Conservation (phyloP, 2,888 invertebrate species). For the Drosophila koepferae region DNA sequence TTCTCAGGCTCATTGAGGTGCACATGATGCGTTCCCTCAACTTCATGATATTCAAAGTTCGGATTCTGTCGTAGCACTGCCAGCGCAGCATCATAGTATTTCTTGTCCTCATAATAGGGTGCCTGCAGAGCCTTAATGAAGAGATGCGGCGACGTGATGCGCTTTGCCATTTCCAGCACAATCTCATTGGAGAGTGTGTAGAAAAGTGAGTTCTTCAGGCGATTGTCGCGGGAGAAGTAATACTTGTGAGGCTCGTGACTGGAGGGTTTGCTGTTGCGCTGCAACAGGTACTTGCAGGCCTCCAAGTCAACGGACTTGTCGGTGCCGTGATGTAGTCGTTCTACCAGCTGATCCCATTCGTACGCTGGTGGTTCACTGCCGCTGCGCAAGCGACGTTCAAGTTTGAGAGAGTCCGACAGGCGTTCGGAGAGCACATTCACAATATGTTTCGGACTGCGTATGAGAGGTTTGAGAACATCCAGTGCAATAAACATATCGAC, state of each 20-base stretch:
- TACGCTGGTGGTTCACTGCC: conserved; percentile 87
- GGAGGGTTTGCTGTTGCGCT: conserved; percentile 87
- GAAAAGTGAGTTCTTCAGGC: conserved; percentile 86
- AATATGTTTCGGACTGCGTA: conserved; percentile 61
- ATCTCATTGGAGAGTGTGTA: conserved; percentile 84
- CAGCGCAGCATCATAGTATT: conserved; percentile 87
- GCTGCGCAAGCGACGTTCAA: conserved; percentile 82
- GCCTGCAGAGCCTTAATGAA: conserved; percentile 88
- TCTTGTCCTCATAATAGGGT: conserved; percentile 86
- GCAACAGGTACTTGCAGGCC: conserved; percentile 86
- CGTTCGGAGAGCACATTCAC: conserved; percentile 83
- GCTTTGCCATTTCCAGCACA: conserved; percentile 86
- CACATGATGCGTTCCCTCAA: conserved; percentile 91
- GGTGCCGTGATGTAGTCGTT: conserved; percentile 87
- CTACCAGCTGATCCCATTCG: conserved; percentile 87
- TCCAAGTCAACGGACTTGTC: conserved; percentile 87
- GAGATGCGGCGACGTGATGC: conserved; percentile 88
- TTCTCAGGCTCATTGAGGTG: conserved; percentile 89
- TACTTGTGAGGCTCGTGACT: conserved; percentile 87
- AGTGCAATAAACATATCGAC: conserved; percentile 82
- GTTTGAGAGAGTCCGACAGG: conserved; percentile 84
- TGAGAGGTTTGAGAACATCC: conserved; percentile 81
- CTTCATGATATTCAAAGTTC: conserved; percentile 87
- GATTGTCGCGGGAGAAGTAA: conserved; percentile 88
- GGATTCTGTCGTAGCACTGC: conserved; percentile 86